Evolutionary conservation across 2,113 vertebrate genomes (phyloP).

Genomic region (Neopipo cinnamomea): DNA sequence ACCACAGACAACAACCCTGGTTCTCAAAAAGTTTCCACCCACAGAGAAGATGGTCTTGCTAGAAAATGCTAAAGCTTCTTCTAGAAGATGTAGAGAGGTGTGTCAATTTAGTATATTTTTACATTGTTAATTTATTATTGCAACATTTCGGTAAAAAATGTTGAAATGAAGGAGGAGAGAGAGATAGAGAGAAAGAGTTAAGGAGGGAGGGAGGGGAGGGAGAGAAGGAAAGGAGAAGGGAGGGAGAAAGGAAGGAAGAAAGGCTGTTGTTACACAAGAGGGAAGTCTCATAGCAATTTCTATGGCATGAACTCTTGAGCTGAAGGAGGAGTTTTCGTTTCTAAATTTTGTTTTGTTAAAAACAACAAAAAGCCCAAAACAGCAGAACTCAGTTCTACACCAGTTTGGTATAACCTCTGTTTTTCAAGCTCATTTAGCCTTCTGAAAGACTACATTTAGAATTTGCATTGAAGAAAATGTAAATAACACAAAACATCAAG

Average conservation of each 20-base stretch:
- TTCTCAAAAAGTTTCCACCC: not conserved
- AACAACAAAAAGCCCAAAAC: not conserved
- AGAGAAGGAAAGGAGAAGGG: no score
- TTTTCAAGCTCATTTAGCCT: conserved; percentile 14
- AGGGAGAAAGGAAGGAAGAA: not conserved
- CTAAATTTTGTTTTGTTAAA: not conserved
- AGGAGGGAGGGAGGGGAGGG: no score
- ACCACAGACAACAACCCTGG: not conserved
- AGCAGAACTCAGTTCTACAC: not conserved
- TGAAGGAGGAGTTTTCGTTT: not conserved
- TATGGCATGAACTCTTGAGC: not conserved
- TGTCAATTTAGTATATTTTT: not conserved
- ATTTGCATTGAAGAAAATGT: conserved; percentile 13
- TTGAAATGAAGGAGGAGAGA: not conserved
- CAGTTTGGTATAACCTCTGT: not conserved
- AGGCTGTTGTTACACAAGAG: not conserved
- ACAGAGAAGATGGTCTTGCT: not conserved
- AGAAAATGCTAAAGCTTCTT: not conserved
- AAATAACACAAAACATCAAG: not conserved
- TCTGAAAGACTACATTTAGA: not conserved
- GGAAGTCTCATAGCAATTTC: not conserved
- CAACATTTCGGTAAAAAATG: not conserved
- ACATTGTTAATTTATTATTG: not conserved
- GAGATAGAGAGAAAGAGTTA: no score
- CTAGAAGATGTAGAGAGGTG: not conserved